Conservation (phyloP, 1,140 invertebrate genomes). For the Thaumetopoea pityocampa region DNA sequence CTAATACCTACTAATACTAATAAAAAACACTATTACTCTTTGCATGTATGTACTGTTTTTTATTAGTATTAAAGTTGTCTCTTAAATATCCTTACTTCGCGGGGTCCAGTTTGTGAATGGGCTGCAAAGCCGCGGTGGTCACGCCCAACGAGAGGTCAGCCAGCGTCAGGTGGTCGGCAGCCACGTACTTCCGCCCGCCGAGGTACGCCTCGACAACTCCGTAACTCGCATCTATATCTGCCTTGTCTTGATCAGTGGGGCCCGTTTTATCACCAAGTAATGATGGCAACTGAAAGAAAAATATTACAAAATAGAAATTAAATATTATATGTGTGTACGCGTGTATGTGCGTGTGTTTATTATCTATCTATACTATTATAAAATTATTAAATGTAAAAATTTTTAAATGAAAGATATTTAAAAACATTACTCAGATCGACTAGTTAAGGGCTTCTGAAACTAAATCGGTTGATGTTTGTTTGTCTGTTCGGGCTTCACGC, state of each 20-base stretch:
- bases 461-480: no score
- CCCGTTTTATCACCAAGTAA: slow-evolving; percentile 20
- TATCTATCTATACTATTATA: no score
- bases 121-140: slow-evolving; percentile 21
- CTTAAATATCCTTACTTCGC: slow-evolving; percentile 26
- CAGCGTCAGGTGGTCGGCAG: slow-evolving; percentile 28
- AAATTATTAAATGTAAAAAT: no score
- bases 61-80: not conserved
- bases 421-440: no score
- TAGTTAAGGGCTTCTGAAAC: no score
- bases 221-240: slow-evolving; percentile 30
- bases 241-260: slow-evolving; percentile 14
- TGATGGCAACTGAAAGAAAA: slow-evolving; percentile 32
- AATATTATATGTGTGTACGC: no score
- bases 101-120: slow-evolving; percentile 20
- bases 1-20: no score
- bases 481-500: no score
- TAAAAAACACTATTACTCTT: not conserved
- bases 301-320: slow-evolving; percentile 6
- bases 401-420: no score
- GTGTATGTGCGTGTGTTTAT: no score
- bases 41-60: no score
- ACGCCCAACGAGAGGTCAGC: slow-evolving; percentile 34
- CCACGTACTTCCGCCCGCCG: slow-evolving; percentile 17
- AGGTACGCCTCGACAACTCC: slow-evolving; percentile 33